Base-by-base conservation (phyloP, 2,888 invertebrate species). In the Tenodera sinensis region DNA sequence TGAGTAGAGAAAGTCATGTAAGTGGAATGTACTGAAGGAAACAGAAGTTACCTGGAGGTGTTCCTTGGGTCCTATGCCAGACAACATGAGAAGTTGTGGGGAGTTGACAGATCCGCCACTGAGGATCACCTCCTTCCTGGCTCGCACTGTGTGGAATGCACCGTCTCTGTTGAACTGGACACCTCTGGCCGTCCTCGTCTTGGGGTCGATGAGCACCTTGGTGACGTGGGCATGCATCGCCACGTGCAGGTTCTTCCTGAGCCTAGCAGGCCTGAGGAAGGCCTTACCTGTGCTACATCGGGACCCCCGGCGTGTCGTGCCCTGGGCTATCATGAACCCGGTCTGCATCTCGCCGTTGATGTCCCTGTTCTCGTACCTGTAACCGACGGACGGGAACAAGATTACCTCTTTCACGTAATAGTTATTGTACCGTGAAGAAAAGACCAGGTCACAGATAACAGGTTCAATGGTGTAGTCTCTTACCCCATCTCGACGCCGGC, bases 91-190 rank as follows among this genome's bases (percentile, higher is more conserved):
- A 3, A 99, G 92, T 92, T 99, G 99, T 0, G 99, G 98, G 0
- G 98, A 97, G 92, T 98, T 99, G 0, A 99, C 95, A 0, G 99
- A 95, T 0, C 99, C 99, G 0, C 97, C 98, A 0, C 98, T 97
- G 2, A 99, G 92, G 87, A 99, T 97, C 0, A 99, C 97, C 93
- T 98, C 98, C 92, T 97, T 98, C 71, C 95, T 95, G 0, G 98
- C 97, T 89, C 96, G 94, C 2, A 98, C 95, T 87, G 96, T 95
- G 91, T 96, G 95, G 0, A 96, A 92, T 93, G 96, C 96, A 8
- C 96, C 96, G 88, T 97, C 96, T 84, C 97, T 95, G 3, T 97
- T 93, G 92, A 98, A 97, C 92, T 97, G 97, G 0, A 98, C 96
- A 0, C 98, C 98, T 92, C 96, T 97, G 0, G 98, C 97, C 28